These are phyloP conservation scores for Ecdyonurus torrentis DNA, from an alignment of 2,888 invertebrate genomes.

Conservation along the genomic window DNA sequence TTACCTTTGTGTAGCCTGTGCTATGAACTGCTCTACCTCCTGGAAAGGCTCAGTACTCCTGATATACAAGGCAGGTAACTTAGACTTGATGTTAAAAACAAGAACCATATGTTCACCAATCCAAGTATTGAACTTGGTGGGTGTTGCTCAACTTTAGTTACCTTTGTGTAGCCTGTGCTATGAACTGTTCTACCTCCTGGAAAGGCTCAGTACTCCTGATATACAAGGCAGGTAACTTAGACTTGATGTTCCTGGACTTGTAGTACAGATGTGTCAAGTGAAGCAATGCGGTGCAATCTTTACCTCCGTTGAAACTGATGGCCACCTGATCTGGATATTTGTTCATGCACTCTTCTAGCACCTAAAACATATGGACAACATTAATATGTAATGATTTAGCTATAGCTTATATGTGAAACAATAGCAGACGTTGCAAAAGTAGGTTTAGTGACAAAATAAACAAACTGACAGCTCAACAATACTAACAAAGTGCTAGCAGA, in stretches of 20 bases:
- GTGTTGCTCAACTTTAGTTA: no score
- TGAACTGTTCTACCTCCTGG: conserved; percentile 54
- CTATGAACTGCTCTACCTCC: conserved; percentile 57
- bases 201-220: conserved; percentile 68
- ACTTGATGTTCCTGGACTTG: neutral
- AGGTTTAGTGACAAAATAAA: no score
- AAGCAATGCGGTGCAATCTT: conserved; percentile 89
- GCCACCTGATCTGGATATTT: conserved; percentile 59
- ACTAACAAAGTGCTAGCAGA: no score
- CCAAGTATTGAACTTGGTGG: no score
- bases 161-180: conserved; percentile 45
- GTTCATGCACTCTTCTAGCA: conserved; percentile 40
- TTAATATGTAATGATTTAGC: no score
- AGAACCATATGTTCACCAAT: no score
- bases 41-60: conserved; percentile 62
- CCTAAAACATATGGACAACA: conserved; percentile 33
- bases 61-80: conserved; percentile 61
- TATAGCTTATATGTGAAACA: no score
- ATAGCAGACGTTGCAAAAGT: no score
- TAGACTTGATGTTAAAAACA: neutral
- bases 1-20: conserved; percentile 40
- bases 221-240: conserved; percentile 52
- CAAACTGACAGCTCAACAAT: no score
- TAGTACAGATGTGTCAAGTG: conserved; percentile 35
- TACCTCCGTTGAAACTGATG: conserved; percentile 94